phyloP scores from a whole-genome alignment of 2,888 invertebrate genomes.

The Dastarcus helophoroides region DNA sequence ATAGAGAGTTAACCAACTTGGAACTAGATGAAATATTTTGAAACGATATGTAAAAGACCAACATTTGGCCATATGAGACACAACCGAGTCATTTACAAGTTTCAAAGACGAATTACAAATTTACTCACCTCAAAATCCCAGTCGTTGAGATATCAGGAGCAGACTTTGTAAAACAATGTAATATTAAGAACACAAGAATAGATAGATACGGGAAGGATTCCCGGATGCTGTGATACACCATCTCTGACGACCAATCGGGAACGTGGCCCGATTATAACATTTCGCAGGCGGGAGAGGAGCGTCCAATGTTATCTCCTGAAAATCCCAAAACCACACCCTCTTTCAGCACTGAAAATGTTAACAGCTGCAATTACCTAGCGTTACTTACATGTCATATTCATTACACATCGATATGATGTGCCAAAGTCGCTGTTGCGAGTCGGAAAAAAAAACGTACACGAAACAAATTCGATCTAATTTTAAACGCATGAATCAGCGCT shows the following conservation, averaged over 20 bases:
- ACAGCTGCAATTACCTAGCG: neutral
- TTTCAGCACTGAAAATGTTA: constrained; percentile 1
- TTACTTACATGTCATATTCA: no score
- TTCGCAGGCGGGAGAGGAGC: constrained; percentile 11
- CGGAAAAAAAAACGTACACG: no score
- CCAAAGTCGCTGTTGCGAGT: neutral
- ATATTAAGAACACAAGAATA: constrained; percentile 18
- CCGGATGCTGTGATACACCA: constrained; percentile 19
- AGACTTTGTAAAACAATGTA: constrained; percentile 17
- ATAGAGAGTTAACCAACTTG: no score
- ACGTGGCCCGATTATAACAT: constrained; percentile 7
- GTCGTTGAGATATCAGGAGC: neutral
- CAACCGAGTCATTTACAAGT: no score
- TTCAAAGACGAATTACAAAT: no score
- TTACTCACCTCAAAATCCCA: no score
- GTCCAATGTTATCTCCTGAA: constrained; percentile 14
- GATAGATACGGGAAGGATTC: constrained; percentile 18
- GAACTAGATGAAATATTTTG: no score
- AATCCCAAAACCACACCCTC: constrained; percentile 13
- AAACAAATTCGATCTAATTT: no score
- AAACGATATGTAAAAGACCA: no score
- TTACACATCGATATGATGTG: neutral
- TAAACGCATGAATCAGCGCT: no score
- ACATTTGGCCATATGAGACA: no score
- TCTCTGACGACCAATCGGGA: constrained; percentile 18